Conservation (phyloP, 2,113 vertebrate genomes). For the Dipodomys spectabilis region DNA sequence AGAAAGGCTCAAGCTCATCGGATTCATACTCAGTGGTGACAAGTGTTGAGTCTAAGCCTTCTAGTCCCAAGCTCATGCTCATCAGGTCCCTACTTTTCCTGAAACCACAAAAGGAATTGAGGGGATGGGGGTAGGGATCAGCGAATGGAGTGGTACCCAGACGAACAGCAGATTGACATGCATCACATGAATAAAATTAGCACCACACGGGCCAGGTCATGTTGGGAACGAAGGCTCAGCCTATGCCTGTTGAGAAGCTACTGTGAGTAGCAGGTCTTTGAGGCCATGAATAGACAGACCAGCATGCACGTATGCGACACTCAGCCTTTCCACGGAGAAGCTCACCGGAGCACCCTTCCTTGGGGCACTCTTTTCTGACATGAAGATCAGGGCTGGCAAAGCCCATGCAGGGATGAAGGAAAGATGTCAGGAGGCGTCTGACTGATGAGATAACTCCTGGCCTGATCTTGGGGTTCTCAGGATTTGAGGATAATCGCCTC, state of each 20-base stretch:
- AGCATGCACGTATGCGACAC: not conserved
- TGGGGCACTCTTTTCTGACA: not conserved
- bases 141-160: not conserved
- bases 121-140: too few species aligned
- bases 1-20: not conserved
- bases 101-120: not conserved
- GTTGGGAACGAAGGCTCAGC: not conserved
- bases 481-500: not conserved
- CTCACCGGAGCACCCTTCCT: not conserved
- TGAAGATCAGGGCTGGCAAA: accelerated
- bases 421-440: not conserved
- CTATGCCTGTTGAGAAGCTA: not conserved
- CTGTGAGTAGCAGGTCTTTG: not conserved
- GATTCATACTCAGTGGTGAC: not conserved
- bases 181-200: not conserved
- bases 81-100: not conserved
- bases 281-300: not conserved
- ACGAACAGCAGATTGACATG: not conserved
- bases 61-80: not conserved
- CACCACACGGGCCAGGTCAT: not conserved
- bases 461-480: not conserved
- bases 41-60: not conserved
- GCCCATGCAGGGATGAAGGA: not conserved
- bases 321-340: not conserved
- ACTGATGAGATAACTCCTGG: not conserved